Percentiles rank a stretch among this genome's conserved stretches.
Evolutionary conservation across 2,113 vertebrate species (phyloP).

Genomic region (Leptobrachium leishanense): DNA sequence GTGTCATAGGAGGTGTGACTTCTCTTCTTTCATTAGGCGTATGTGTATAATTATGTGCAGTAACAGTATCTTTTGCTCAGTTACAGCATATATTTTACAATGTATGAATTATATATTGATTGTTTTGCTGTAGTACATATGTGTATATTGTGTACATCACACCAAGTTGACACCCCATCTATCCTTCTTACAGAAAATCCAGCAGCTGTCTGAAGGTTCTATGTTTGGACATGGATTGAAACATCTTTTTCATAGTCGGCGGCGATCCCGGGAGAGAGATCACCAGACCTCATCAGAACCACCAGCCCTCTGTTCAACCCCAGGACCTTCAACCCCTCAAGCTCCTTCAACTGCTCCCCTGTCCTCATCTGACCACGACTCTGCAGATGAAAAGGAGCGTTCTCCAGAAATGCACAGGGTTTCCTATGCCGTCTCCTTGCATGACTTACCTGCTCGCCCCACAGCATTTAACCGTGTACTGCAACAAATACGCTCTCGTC

Average conservation of each 20-base stretch:
- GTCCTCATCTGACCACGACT: conserved; percentile 73
- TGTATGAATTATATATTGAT: too few species aligned
- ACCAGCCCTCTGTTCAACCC: conserved; percentile 47
- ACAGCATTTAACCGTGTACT: conserved; percentile 82
- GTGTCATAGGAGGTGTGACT: too few species aligned
- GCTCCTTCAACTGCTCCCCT: conserved; percentile 18
- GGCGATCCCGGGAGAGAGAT: conserved; percentile 74
- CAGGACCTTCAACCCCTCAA: conserved; percentile 46
- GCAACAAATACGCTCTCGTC: conserved; percentile 81
- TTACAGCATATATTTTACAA: too few species aligned
- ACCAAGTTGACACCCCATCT: not conserved
- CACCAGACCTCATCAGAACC: conserved; percentile 66
- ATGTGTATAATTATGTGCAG: too few species aligned
- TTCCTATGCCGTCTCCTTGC: conserved; percentile 79
- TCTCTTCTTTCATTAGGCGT: too few species aligned
- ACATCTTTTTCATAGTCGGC: conserved; percentile 81
- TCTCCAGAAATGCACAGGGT: conserved; percentile 83
- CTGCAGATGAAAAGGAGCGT: conserved; percentile 77
- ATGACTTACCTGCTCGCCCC: conserved; percentile 75
- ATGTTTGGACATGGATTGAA: conserved; percentile 84
- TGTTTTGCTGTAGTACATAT: too few species aligned
- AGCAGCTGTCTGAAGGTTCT: conserved; percentile 81
- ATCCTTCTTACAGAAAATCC: conserved; percentile 70
- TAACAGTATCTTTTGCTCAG: too few species aligned
- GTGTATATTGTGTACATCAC: too few species aligned